These are phyloP conservation scores for Caenorhabditis elegans DNA, from an alignment of 1,140 invertebrate genomes.

Conservation along the genomic window DNA sequence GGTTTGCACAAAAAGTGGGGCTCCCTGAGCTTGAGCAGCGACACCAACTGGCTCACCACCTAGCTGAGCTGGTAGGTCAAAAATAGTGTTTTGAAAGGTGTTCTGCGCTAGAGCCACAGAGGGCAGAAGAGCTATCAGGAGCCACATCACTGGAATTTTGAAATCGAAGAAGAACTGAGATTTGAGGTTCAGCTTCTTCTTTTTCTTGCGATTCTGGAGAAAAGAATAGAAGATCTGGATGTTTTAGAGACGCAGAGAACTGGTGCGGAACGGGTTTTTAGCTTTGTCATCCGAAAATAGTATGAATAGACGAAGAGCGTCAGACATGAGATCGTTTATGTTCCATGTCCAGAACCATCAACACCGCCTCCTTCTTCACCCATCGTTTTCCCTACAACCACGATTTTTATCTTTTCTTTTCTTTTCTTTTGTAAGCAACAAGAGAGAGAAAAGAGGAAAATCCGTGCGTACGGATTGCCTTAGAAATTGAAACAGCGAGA, in stretches of 20 bases:
- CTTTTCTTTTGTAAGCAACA: conserved; percentile 3
- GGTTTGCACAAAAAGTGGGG: not conserved
- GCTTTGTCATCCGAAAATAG: conserved; percentile 7
- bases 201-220: not conserved
- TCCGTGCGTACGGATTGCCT: not conserved
- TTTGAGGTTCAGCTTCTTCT: conserved; percentile 1
- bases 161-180: not conserved
- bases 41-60: conserved; percentile 8
- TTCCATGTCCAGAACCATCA: conserved; percentile 29
- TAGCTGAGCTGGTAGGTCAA: conserved; percentile 3
- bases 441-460: not conserved
- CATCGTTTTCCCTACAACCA: not conserved
- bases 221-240: not conserved
- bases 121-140: not conserved
- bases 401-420: conserved; percentile 29
- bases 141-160: not conserved
- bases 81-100: conserved; percentile 15
- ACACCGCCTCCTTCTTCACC: not conserved
- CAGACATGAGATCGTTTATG: conserved; percentile 13
- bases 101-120: not conserved
- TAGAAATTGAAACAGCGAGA: not conserved
- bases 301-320: not conserved
- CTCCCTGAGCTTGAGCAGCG: conserved; percentile 17
- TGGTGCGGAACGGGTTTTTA: conserved; percentile 30
- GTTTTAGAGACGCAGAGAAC: conserved; percentile 14